Evolutionary conservation across 2,888 invertebrate species (phyloP), one percentile per base, ranked within the genome.

Genomic region (Drosophila anomalata): DNA sequence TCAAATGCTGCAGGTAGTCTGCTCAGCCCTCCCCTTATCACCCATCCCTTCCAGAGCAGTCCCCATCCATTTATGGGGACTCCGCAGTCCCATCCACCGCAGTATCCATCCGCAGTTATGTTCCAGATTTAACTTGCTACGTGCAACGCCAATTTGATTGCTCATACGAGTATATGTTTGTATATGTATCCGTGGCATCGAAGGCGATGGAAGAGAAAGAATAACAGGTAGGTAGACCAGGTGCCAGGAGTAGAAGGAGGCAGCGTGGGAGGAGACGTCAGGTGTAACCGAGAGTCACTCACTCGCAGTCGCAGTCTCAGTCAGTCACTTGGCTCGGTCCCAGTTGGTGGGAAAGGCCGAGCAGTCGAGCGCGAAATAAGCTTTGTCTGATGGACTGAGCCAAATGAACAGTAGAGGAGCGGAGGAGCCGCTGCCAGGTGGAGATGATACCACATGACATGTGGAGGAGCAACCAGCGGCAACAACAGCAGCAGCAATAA

Each of bases 341-440:
- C 39, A 53, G 14, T 5, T 51, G 46, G 33, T 60, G 17, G 61
- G 47, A 46, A 50, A 41, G 53, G 65, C 65, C 54, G 65, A 54
- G 73, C 69, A 70, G 50, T 65, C 50, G 65, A 65, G 73, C 52
- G 72, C 72, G 52, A 60, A 52, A 68, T 72, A 68, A 72, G 62
- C 72, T 72, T 61, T 74, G 79, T 73, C 66, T 77, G 77, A 74
- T 77, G 77, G 79, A 76, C 69, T 73, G 75, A 73, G 74, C 79
- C 73, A 77, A 76, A 46, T 65, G 65, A 65, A 68, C 56, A 54
- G 46, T 12, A 56, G 56, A 67, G 65, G 20, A 31, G 63, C 14
- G 54, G 9, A 42, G 67, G 48, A 50, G 29, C 31, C n/a, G n/a
- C 33, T 17, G 39, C 51, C 73, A 73, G 69, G 48, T 73, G 73